Percentiles rank a stretch among this genome's conserved stretches.
phyloP scores from a whole-genome alignment of 2,888 invertebrate species.

The Rutpela maculata region DNA sequence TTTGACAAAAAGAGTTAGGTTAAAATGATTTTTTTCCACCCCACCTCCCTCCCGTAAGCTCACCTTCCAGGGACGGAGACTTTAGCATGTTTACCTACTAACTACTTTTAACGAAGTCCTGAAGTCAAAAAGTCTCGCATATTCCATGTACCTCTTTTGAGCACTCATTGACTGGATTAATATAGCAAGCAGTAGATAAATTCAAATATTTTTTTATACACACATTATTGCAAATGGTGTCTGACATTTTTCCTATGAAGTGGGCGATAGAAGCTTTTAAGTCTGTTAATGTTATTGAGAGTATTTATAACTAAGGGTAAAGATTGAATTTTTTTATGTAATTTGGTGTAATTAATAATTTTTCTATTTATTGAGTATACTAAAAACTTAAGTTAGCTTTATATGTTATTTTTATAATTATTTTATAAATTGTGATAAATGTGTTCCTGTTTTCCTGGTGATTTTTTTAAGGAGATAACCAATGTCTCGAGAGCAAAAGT shows the following conservation, averaged over 20 bases:
- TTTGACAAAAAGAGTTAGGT: too few relatives aligned
- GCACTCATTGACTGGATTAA: too few relatives aligned
- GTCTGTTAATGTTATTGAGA: constrained; percentile 2
- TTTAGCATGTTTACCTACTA: too few relatives aligned
- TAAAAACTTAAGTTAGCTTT: constrained; percentile 6
- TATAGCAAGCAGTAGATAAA: too few relatives aligned
- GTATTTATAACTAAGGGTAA: constrained; percentile 27
- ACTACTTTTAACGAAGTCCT: too few relatives aligned
- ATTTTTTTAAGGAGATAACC: constrained; percentile 8
- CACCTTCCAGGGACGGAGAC: too few relatives aligned
- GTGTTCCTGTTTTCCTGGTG: constrained; percentile 24
- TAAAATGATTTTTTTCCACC: too few relatives aligned
- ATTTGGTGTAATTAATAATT: constrained; percentile 4
- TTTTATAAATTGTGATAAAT: constrained; percentile 37
- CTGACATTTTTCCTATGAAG: constrained; percentile 12
- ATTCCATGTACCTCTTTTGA: too few relatives aligned
- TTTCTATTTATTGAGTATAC: background rate
- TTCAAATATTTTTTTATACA: too few relatives aligned
- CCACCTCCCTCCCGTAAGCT: too few relatives aligned
- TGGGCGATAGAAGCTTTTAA: constrained; percentile 1
- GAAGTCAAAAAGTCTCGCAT: too few relatives aligned
- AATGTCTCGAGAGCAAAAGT: background rate
- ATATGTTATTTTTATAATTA: constrained; percentile 24
- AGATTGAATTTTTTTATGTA: constrained; percentile 25
- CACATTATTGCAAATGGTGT: too few relatives aligned